Evolutionary conservation across 2,888 invertebrate species (phyloP).

Genomic region (Ophion obscuratus): DNA sequence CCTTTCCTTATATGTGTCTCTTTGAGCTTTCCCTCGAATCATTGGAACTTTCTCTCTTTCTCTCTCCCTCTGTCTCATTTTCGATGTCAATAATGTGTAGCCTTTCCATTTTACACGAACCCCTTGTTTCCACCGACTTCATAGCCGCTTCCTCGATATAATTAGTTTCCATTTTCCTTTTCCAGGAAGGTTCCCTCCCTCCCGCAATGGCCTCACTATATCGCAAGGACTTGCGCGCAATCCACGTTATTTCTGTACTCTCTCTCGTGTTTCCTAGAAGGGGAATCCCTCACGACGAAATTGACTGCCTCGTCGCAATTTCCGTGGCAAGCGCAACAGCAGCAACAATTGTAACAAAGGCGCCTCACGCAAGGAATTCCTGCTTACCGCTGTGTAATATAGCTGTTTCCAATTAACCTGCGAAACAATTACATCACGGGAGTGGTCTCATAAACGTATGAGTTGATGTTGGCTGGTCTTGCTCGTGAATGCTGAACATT

Average conservation of each 20-base stretch:
- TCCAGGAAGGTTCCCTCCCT: constrained; percentile 12
- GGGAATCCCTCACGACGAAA: constrained; percentile 7
- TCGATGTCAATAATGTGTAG: background rate
- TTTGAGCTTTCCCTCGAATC: constrained; percentile 47
- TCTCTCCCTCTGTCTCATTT: background rate
- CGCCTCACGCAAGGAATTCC: background rate
- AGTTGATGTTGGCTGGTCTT: constrained; percentile 8
- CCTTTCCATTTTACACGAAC: constrained; percentile 43
- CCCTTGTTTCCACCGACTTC: constrained; percentile 40
- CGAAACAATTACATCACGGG: background rate
- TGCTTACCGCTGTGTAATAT: constrained; percentile 1
- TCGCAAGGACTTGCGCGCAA: constrained; percentile 5
- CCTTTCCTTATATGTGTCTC: constrained; percentile 35
- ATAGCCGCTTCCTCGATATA: constrained; percentile 72
- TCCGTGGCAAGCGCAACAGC: background rate
- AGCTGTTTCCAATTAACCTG: background rate
- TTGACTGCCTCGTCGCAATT: constrained; percentile 38
- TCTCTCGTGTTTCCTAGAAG: background rate
- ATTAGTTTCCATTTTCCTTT: constrained; percentile 74
- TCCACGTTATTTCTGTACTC: background rate
- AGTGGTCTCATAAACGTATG: background rate
- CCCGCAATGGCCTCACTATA: constrained; percentile 51
- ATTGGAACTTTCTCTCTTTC: constrained; percentile 44
- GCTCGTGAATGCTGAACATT: constrained; percentile 46
- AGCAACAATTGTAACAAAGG: constrained; percentile 14